Conservation (phyloP, 2,797 vertebrate genomes). For the Arnoldichthys spilopterus region DNA sequence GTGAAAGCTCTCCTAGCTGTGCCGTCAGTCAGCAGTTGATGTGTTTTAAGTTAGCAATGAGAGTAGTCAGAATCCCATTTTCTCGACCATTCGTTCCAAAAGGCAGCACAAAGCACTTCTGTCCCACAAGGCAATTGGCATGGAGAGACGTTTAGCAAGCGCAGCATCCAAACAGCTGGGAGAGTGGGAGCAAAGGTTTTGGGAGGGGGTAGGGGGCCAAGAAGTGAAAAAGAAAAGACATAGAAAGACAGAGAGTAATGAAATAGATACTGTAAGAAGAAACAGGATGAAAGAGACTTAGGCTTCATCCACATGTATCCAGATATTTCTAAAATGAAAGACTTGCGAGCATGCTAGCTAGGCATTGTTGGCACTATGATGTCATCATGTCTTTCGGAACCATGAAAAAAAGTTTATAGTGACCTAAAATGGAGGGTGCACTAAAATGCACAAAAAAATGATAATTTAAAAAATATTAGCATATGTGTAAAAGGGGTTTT, state of each 20-base stretch:
- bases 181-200: slow-evolving; percentile 12
- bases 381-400: too few relatives aligned
- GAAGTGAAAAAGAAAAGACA: not conserved
- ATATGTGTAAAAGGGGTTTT: not conserved
- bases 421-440: not conserved
- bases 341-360: too few relatives aligned
- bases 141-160: slow-evolving; percentile 42
- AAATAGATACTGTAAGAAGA: slow-evolving; percentile 7
- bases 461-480: not conserved
- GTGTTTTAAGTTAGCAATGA: slow-evolving; percentile 51
- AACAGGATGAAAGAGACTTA: not conserved
- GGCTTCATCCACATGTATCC: not conserved
- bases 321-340: not conserved
- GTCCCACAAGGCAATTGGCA: slow-evolving; percentile 47
- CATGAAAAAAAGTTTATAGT: not conserved
- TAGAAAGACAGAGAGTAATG: not conserved
- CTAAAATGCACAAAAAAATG: not conserved
- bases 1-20: slow-evolving; percentile 46
- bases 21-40: slow-evolving; percentile 48
- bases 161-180: slow-evolving; percentile 34
- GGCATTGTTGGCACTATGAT: too few relatives aligned
- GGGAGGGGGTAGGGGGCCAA: not conserved
- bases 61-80: slow-evolving; percentile 44
- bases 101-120: slow-evolving; percentile 53
- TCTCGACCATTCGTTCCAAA: slow-evolving; percentile 45